Evolutionary conservation across 2,113 vertebrate genomes (phyloP).

Genomic region (Ploceus nigricollis): DNA sequence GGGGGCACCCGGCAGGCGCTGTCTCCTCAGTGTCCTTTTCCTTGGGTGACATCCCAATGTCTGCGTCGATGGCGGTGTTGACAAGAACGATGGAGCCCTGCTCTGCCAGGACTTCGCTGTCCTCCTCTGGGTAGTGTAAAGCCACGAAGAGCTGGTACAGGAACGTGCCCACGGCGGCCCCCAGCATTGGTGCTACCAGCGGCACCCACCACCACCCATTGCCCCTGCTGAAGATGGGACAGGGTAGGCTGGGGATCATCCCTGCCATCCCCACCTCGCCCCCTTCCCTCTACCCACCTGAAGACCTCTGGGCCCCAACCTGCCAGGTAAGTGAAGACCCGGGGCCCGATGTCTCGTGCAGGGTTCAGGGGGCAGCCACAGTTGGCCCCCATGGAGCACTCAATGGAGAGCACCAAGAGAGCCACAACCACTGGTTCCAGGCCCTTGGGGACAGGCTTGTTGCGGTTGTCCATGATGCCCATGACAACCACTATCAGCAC

Average conservation of each 20-base stretch:
- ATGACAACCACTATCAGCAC: slow-evolving; percentile 76
- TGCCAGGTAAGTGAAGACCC: slow-evolving; percentile 82
- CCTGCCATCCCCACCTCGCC: fast-evolving
- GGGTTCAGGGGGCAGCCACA: slow-evolving; percentile 86
- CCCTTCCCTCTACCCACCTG: slow-evolving; percentile 55
- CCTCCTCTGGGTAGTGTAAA: slow-evolving; percentile 71
- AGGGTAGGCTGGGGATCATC: not conserved
- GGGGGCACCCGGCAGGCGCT: fast-evolving
- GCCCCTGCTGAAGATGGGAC: slow-evolving; percentile 71
- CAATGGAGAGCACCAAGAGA: slow-evolving; percentile 74
- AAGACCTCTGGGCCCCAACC: slow-evolving; percentile 87
- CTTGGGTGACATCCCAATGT: fast-evolving
- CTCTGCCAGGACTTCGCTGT: fast-evolving
- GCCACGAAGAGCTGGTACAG: slow-evolving; percentile 77
- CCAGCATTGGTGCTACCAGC: slow-evolving; percentile 75
- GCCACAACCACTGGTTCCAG: slow-evolving; percentile 76
- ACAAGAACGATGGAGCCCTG: not conserved
- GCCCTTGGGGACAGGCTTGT: slow-evolving; percentile 71
- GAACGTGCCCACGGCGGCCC: slow-evolving; percentile 65
- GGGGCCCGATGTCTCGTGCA: slow-evolving; percentile 82
- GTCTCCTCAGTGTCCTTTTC: not conserved
- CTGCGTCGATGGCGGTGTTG: fast-evolving
- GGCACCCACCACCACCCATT: slow-evolving; percentile 89
- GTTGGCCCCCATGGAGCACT: slow-evolving; percentile 78
- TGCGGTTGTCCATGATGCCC: slow-evolving; percentile 73